Base-by-base conservation (phyloP, 2,113 vertebrate species). In the Petromus typicus region DNA sequence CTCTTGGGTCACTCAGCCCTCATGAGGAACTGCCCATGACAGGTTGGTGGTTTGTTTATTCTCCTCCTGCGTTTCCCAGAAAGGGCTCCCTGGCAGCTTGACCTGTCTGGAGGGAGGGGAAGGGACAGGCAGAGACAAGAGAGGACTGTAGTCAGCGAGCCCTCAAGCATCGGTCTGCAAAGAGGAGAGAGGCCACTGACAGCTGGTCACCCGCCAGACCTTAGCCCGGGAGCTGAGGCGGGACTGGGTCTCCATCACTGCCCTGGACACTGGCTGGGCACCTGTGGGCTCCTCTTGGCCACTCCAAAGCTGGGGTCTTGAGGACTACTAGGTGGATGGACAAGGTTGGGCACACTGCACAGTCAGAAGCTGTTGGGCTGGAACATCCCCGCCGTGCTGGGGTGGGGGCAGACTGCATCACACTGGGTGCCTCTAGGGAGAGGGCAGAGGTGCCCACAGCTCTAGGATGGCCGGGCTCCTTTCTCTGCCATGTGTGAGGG, bases 1-100 rank as follows among this genome's bases (percentile, higher is more conserved):
- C 5, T 0, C 1, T 9, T 3, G 22, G 64, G 9, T 18, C 25
- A 14, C 22, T 40, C 81, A 59, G 2, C 2, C 1, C 78, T 54
- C 23, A 20, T 0, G 0, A 27, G 48, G 48, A 75, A 43, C 2
- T 78, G 48, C 34, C 75, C 48, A 18, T 34, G 51, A 57, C 18
- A 22, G 78, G 32, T 10, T 23, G 48, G 51, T 2, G 12, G n/a
- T 45, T 20, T 56, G 22, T 43, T 83, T 14, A 51, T 2, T 23
- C 17, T 71, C 59, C 2, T 32, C 51, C 25, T 3, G 59, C 37
- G 45, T 20, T 54, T 84, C 81, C 83, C 90, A 90, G 82, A 37
- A 93, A 87, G 76, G 73, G 25, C 30, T 86, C 22, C 80, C 59
- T 22, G 67, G 80, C 25, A 22, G 0, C n/a, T 4, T 23, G 32